Conservation (phyloP, 2,113 vertebrate species). For the Nerophis ophidion region DNA sequence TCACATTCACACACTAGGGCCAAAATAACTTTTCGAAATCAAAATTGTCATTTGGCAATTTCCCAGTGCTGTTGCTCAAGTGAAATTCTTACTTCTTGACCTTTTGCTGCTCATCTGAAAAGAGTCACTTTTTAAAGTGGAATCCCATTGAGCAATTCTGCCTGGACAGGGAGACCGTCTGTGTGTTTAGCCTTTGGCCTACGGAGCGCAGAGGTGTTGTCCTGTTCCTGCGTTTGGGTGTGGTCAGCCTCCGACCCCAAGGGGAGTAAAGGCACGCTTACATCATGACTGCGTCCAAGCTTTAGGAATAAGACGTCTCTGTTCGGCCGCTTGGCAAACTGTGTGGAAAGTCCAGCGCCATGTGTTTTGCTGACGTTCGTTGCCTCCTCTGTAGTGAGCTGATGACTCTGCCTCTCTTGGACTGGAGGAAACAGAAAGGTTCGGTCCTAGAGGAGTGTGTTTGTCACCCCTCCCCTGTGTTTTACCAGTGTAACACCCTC, state of each 20-base stretch:
- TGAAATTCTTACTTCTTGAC: slow-evolving; percentile 14
- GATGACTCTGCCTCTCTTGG: slow-evolving; percentile 50
- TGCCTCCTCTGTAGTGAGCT: slow-evolving; percentile 58
- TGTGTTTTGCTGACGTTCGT: slow-evolving; percentile 60
- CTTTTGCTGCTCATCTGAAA: slow-evolving; percentile 12
- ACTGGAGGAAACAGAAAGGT: slow-evolving; percentile 46
- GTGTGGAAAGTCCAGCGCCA: slow-evolving; percentile 65
- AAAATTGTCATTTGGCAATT: background rate
- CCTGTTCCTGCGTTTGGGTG: slow-evolving; percentile 57
- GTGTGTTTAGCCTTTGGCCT: slow-evolving; percentile 18
- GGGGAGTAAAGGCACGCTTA: slow-evolving; percentile 55
- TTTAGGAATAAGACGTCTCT: slow-evolving; percentile 64
- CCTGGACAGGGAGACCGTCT: background rate
- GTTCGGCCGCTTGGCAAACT: slow-evolving; percentile 60
- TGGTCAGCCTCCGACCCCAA: slow-evolving; percentile 22
- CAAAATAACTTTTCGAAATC: no score
- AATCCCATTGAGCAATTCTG: slow-evolving; percentile 6
- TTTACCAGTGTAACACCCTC: slow-evolving; percentile 56
- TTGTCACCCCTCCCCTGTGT: slow-evolving; percentile 51
- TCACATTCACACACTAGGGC: no score
- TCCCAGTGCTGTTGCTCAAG: slow-evolving; percentile 1
- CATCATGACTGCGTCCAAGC: slow-evolving; percentile 53
- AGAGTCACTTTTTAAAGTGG: slow-evolving; percentile 12
- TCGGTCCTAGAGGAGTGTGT: slow-evolving; percentile 48
- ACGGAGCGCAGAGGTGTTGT: slow-evolving; percentile 37